A percentile compares a stretch with the other conserved stretches of the same genome.
Evolutionary conservation across 2,888 invertebrate species (phyloP).

Genomic region (Acholoe squamosa): DNA sequence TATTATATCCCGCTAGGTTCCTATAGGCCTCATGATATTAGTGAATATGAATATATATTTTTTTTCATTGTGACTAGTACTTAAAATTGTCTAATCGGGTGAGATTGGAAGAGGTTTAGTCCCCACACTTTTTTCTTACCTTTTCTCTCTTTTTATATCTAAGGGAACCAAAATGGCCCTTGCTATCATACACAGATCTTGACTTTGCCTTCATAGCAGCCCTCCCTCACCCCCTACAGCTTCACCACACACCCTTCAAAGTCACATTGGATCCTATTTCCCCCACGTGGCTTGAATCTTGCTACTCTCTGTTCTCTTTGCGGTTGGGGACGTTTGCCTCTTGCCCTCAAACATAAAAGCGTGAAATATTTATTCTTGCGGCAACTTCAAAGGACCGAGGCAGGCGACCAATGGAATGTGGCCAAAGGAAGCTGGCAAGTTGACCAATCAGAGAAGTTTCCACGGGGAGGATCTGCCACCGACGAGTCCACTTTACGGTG

Average conservation of each 20-base stretch:
- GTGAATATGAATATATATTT: no score
- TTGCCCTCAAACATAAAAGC: slow-evolving; percentile 32
- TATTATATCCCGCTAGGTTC: no score
- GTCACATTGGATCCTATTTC: neutral
- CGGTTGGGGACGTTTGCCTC: neutral
- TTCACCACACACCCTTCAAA: neutral
- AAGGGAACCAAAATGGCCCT: no score
- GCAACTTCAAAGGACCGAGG: slow-evolving; percentile 29
- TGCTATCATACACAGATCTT: no score
- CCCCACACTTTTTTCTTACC: no score
- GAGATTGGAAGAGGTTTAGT: no score
- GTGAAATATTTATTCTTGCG: slow-evolving; percentile 61
- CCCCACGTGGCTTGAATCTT: slow-evolving; percentile 10
- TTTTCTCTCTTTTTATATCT: no score
- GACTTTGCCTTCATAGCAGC: neutral
- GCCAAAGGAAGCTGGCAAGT: slow-evolving; percentile 51
- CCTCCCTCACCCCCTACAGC: neutral
- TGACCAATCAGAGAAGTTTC: slow-evolving; percentile 50
- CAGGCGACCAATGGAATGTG: slow-evolving; percentile 59
- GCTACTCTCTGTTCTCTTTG: slow-evolving; percentile 1
- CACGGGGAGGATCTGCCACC: slow-evolving; percentile 18
- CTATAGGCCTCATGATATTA: no score
- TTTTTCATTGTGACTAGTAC: no score
- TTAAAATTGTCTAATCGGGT: no score
- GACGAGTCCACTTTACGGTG: neutral